Evolutionary conservation across 2,113 vertebrate species (phyloP).

Genomic region (Anguilla japonica): DNA sequence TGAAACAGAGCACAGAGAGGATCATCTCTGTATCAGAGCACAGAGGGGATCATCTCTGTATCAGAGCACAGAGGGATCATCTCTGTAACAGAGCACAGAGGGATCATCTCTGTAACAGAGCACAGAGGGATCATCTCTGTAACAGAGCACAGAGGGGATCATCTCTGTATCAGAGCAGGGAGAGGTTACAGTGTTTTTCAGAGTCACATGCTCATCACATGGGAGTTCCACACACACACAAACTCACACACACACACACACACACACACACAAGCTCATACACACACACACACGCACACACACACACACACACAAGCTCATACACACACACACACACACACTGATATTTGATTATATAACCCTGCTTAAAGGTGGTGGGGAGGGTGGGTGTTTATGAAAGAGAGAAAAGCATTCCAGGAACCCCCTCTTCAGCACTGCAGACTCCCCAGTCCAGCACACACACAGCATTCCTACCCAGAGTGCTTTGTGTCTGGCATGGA

Average conservation of each 20-base stretch:
- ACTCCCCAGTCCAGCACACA: background rate
- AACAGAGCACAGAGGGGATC: conserved; percentile 62
- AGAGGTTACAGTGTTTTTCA: background rate
- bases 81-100: no score
- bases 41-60: no score
- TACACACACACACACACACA: no score
- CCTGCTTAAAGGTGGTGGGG: background rate
- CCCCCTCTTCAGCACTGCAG: background rate
- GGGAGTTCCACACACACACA: no score
- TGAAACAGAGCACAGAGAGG: no score
- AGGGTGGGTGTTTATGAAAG: background rate
- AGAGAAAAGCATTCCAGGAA: background rate
- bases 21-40: no score
- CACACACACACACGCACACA: no score
- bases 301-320: no score
- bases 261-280: no score
- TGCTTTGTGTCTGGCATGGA: background rate
- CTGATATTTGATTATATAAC: background rate
- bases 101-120: conserved; percentile 52
- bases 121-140: conserved; percentile 66
- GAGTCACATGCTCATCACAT: no score
- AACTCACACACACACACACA: no score
- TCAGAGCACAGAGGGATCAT: no score
- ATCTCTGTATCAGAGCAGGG: background rate
- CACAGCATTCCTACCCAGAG: conserved; percentile 1